phyloP scores from a whole-genome alignment of 1,140 invertebrate species.

The Streblospio benedicti region DNA sequence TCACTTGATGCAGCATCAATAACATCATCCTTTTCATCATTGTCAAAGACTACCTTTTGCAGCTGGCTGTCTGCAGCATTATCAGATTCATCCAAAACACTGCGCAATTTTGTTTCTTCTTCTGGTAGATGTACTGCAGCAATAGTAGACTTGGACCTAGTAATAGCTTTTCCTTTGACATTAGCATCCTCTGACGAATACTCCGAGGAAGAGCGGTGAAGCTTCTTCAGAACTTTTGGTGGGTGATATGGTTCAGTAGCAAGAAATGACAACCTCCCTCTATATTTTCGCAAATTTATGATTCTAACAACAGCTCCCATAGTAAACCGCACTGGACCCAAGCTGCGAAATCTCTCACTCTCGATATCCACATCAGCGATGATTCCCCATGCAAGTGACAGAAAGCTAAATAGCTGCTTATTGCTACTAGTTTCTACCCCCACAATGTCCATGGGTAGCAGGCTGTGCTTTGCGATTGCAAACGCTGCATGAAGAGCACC shows the following conservation, averaged over 20 bases:
- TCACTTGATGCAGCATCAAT: no score
- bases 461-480: slow-evolving; percentile 66
- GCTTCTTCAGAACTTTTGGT: no score
- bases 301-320: slow-evolving; percentile 78
- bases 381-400: slow-evolving; percentile 89
- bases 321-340: slow-evolving; percentile 84
- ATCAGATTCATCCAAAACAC: no score
- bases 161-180: no score
- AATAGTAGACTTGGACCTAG: no score
- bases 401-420: slow-evolving; percentile 75
- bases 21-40: no score
- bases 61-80: no score
- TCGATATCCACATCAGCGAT: slow-evolving; percentile 95
- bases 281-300: slow-evolving; percentile 50
- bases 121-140: no score
- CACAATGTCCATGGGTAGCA: slow-evolving; percentile 75
- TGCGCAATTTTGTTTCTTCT: no score
- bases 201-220: no score
- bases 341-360: slow-evolving; percentile 77
- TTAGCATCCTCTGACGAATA: no score
- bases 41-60: no score
- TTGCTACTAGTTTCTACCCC: slow-evolving; percentile 40
- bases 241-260: slow-evolving; percentile 33
- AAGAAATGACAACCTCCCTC: slow-evolving; percentile 52
- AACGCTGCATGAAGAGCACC: slow-evolving; percentile 71